These are phyloP conservation scores for Nibea albiflora DNA, from an alignment of 2,113 vertebrate species.

Conservation along the genomic window DNA sequence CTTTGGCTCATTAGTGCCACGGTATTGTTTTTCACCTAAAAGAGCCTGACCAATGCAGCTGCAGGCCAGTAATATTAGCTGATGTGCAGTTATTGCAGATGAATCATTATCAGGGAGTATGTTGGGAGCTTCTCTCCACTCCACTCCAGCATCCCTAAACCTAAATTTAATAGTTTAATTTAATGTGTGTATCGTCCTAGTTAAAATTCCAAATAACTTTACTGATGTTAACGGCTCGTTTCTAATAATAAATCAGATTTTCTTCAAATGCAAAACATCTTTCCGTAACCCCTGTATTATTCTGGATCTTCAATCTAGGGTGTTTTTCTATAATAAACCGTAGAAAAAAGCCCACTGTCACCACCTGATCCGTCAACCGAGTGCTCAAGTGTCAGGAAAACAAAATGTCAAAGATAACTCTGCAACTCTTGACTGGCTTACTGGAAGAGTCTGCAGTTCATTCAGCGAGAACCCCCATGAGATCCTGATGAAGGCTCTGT, in stretches of 20 bases:
- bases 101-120: neutral
- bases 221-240: too few relatives aligned
- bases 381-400: conserved; percentile 12
- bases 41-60: neutral
- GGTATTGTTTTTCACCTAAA: neutral
- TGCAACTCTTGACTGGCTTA: conserved; percentile 3
- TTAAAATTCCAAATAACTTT: neutral
- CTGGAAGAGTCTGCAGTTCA: conserved; percentile 23
- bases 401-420: conserved; percentile 42
- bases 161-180: neutral
- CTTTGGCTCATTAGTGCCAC: neutral
- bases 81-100: neutral
- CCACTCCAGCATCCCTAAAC: neutral
- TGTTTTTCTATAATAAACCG: conserved; percentile 1
- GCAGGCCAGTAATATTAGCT: neutral
- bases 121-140: neutral
- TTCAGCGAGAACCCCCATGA: neutral
- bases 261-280: neutral
- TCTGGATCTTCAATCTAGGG: neutral
- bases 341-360: conserved; percentile 8
- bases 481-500: neutral
- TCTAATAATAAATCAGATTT: neutral
- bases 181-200: neutral
- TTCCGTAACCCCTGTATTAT: neutral
- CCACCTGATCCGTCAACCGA: neutral